Evolutionary conservation across 1,140 invertebrate species (phyloP).

Genomic region (Oreohelix idahoensis): DNA sequence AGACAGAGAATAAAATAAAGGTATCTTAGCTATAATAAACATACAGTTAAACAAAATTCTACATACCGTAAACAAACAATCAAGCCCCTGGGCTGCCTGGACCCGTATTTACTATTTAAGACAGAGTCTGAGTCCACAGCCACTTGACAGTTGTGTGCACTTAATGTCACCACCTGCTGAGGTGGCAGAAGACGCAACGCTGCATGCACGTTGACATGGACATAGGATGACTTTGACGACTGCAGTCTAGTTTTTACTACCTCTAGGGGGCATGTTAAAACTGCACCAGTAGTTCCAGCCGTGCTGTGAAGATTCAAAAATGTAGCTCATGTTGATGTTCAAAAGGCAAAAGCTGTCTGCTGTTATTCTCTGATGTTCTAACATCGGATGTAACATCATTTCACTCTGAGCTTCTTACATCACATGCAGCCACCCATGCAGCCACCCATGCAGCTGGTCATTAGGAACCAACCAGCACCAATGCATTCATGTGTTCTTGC

Average conservation of each 20-base stretch:
- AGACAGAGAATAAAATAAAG: too few species aligned
- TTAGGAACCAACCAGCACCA: too few species aligned
- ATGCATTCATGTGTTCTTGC: too few species aligned
- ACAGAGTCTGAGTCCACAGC: conserved; percentile 28
- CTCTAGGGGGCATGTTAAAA: conserved; percentile 97
- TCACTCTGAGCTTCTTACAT: too few species aligned
- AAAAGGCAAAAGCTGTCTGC: too few species aligned
- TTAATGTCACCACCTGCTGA: conserved; percentile 30
- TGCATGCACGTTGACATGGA: conserved; percentile 45
- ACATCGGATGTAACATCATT: too few species aligned
- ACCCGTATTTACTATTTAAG: conserved; percentile 28
- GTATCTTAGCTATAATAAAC: too few species aligned
- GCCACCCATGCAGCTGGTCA: too few species aligned
- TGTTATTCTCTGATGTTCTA: too few species aligned
- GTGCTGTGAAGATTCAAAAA: conserved; percentile 77
- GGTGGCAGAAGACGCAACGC: conserved; percentile 15
- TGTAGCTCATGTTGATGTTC: too few species aligned
- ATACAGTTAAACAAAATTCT: too few species aligned
- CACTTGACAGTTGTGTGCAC: conserved; percentile 38
- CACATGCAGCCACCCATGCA: too few species aligned
- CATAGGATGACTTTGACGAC: conserved; percentile 80
- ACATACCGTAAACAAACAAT: conserved; percentile 48
- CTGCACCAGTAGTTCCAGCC: conserved; percentile 95
- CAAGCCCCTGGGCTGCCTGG: conserved; percentile 9
- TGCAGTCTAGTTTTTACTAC: conserved; percentile 98